Percentiles rank a stretch among this genome's conserved stretches.
Conservation (phyloP, 2,888 invertebrate genomes). For the Tyria jacobaeae region DNA sequence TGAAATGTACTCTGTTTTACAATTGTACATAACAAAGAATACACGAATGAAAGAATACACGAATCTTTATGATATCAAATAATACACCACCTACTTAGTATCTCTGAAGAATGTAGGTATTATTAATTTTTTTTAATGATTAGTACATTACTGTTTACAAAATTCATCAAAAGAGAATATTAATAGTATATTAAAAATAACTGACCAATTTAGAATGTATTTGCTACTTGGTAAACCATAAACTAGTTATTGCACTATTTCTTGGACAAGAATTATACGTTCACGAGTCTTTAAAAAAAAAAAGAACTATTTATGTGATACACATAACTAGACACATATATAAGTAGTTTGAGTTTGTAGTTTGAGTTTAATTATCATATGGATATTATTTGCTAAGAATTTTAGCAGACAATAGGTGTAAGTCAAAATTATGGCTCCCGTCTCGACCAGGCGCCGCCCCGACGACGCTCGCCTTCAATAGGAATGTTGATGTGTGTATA, state of each 20-base stretch:
- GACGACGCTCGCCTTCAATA: constrained; percentile 56
- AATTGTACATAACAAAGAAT: not conserved
- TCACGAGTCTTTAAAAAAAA: not conserved
- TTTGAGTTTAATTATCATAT: constrained; percentile 43
- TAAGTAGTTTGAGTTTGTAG: too few relatives aligned
- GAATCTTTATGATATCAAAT: not conserved
- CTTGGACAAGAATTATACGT: not conserved
- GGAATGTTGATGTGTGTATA: constrained; percentile 56
- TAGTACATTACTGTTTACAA: not conserved
- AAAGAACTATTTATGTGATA: too few relatives aligned
- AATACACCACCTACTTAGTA: not conserved
- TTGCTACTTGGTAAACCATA: too few relatives aligned
- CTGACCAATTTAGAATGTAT: too few relatives aligned
- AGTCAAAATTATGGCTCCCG: constrained; percentile 67
- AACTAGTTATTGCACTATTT: not conserved
- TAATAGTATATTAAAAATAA: not conserved
- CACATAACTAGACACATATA: too few relatives aligned
- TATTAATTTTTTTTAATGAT: too few relatives aligned
- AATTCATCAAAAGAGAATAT: not conserved
- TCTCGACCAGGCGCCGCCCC: constrained; percentile 68
- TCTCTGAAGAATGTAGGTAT: not conserved
- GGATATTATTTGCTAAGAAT: constrained; percentile 35
- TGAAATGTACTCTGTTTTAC: not conserved
- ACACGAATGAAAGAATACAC: not conserved
- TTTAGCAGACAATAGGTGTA: constrained; percentile 47